Base-by-base conservation (phyloP, 2,113 vertebrate genomes). In the Hypocryptadius cinnamomeus region DNA sequence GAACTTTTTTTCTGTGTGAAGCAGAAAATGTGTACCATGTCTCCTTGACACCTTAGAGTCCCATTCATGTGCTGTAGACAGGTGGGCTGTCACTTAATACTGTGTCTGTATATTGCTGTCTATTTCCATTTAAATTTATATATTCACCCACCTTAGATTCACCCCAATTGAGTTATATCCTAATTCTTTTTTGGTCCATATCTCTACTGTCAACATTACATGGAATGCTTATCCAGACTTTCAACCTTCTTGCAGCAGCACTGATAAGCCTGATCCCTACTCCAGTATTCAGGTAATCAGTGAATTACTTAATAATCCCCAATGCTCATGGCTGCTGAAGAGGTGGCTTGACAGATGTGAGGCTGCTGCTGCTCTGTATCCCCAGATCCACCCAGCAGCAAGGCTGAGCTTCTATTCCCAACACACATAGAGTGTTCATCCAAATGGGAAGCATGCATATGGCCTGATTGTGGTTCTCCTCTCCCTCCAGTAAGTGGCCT, bases 401-500 rank as follows among this genome's bases (percentile, higher is more conserved):
- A 73, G 44, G 25, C 31, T 85, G 22, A 51, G 17, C 20, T 53
- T 28, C 22, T 88, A 31, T 61, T 85, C 50, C 40, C 45, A 40
- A 5, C 1, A 20, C 30, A 53, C 39, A 30, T 0, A 44, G 44
- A 63, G 13, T 4, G 15, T 13, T 64, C 48, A 68, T 27, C 28
- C 53, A 60, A 79, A 79, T 7, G 9, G 66, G 19, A 85, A 86
- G 47, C 3, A 0, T 37, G 17, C 30, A 50, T 28, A 39, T 30
- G 21, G 33, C 13, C 56, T 30, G 10, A 51, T 15, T 0, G 0
- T 39, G 4, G 9, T 21, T 25, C 12, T 70, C 4, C 21, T 56
- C 48, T 71, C 48, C 12, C 33, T 81, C 25, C 53, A 69, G 33
- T 33, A 50, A 81, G 23, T 17, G 31, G 20, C 39, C 27, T 47